phyloP scores from a whole-genome alignment of 23 tunicate genomes.

The Oikopleura dioica region DNA sequence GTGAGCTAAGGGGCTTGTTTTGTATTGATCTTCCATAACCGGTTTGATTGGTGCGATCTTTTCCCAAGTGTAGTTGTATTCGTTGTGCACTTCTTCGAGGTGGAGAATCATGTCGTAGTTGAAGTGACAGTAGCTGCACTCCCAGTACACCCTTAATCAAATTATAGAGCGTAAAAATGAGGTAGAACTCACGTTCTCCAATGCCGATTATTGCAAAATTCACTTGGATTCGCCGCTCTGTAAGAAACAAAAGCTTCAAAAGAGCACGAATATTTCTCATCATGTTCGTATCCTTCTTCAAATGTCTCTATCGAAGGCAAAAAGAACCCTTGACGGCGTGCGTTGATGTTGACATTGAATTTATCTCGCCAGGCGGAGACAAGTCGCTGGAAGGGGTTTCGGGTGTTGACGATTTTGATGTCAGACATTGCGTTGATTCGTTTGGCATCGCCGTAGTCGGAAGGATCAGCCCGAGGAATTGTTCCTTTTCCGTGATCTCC shows the following conservation, averaged over 20 bases:
- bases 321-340: background rate
- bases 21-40: background rate
- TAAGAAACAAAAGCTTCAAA: background rate
- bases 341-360: background rate
- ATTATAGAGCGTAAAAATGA: no score
- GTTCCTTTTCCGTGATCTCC: no score
- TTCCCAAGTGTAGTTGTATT: slow-evolving; percentile 1
- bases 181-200: slow-evolving; percentile 11
- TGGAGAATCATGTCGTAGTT: background rate
- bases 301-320: background rate
- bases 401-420: background rate
- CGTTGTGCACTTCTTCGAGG: background rate
- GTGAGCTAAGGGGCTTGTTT: background rate
- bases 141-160: slow-evolving; percentile 10
- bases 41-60: background rate
- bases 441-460: no score
- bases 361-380: slow-evolving; percentile 3
- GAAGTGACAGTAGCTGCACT: background rate
- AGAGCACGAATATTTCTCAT: background rate
- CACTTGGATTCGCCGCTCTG: background rate
- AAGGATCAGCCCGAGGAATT: no score
- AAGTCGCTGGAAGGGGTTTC: slow-evolving; percentile 3
- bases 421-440: no score
- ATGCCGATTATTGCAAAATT: background rate
- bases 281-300: background rate